These are phyloP conservation scores for Cerceris rybyensis DNA, from an alignment of 2,888 invertebrate species.

Conservation along the genomic window DNA sequence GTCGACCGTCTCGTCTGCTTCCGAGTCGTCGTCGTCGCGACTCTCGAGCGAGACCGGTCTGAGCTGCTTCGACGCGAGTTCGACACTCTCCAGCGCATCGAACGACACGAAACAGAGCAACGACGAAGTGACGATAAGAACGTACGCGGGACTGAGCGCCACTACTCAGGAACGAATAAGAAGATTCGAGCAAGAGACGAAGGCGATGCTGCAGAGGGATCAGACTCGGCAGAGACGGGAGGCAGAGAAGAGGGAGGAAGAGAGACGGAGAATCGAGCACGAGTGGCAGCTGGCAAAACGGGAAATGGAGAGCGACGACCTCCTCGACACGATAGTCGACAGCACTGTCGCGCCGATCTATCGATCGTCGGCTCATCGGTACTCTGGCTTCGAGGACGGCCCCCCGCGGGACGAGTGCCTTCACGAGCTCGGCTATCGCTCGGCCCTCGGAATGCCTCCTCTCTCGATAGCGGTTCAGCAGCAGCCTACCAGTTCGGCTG, in stretches of 20 bases:
- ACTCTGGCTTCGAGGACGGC: constrained; percentile 70
- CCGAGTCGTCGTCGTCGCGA: constrained; percentile 52
- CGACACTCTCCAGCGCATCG: constrained; percentile 74
- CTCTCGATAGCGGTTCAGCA: constrained; percentile 75
- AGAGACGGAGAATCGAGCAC: constrained; percentile 82
- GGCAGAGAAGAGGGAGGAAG: constrained; percentile 82
- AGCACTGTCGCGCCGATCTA: constrained; percentile 72
- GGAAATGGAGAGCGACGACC: constrained; percentile 83
- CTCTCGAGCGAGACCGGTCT: constrained; percentile 59
- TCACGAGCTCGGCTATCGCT: constrained; percentile 61
- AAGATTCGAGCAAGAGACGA: constrained; percentile 90
- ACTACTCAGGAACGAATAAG: constrained; percentile 86
- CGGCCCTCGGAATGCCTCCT: constrained; percentile 66
- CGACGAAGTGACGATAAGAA: constrained; percentile 82
- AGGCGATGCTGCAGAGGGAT: constrained; percentile 85
- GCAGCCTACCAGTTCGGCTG: constrained; percentile 64
- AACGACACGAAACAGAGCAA: constrained; percentile 77
- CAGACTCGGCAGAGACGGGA: constrained; percentile 77
- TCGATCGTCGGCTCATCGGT: constrained; percentile 58
- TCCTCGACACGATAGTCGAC: constrained; percentile 82
- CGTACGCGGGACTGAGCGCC: constrained; percentile 85
- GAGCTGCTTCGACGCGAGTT: constrained; percentile 77
- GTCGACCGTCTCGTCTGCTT: constrained; percentile 62
- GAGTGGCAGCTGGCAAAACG: constrained; percentile 83
- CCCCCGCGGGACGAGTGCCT: constrained; percentile 57